These are phyloP conservation scores for Xenopus borealis DNA, from an alignment of 2,113 vertebrate species.

Conservation along the genomic window DNA sequence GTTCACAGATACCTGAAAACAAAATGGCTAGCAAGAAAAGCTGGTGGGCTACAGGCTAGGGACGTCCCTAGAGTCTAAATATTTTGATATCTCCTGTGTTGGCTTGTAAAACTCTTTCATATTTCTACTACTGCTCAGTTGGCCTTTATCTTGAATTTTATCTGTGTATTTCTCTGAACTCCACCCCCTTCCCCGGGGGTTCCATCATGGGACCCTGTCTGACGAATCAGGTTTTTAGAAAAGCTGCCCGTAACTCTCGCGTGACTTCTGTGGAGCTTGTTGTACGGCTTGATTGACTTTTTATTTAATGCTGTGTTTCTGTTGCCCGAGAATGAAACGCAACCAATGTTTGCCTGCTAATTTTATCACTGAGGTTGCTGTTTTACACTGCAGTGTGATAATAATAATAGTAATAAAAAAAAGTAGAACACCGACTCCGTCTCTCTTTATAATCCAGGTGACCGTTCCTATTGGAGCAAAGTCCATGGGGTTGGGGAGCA, in stretches of 20 bases:
- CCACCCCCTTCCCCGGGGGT: no score
- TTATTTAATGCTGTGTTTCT: neutral
- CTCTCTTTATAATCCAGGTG: no score
- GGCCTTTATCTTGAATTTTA: no score
- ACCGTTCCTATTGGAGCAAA: no score
- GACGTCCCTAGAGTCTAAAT: neutral
- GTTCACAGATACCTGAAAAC: neutral
- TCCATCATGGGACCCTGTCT: no score
- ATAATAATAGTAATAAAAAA: no score
- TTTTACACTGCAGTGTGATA: constrained; percentile 21
- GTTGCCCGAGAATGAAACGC: neutral
- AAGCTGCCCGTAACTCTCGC: neutral
- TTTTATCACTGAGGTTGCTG: constrained; percentile 29
- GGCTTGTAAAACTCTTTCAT: constrained; percentile 4
- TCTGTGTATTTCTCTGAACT: no score
- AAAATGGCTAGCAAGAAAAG: neutral
- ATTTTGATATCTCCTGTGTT: neutral
- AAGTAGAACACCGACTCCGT: neutral
- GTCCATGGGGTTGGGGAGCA: no score
- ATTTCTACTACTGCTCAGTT: neutral
- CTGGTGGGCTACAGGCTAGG: neutral
- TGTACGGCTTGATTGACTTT: constrained; percentile 19
- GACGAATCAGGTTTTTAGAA: no score
- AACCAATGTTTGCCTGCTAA: constrained; percentile 34
- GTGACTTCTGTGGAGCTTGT: constrained; percentile 1